Percentiles rank a stretch among this genome's conserved stretches.
Evolutionary conservation across 2,797 vertebrate genomes (phyloP).

Genomic region (Lerista edwardsae): DNA sequence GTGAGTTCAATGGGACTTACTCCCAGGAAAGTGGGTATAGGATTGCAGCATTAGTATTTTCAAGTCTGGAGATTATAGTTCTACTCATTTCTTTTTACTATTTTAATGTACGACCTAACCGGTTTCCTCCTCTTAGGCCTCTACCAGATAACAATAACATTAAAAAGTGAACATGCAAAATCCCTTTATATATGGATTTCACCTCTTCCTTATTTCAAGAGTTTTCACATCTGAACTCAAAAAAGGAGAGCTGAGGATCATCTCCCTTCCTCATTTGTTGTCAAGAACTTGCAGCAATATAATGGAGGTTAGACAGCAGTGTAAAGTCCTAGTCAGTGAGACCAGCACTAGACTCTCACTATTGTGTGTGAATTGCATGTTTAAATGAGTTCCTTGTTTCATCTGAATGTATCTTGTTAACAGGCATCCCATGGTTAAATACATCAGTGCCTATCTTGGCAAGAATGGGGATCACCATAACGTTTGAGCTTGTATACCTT

Average conservation of each 20-base stretch:
- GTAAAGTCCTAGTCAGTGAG: not conserved
- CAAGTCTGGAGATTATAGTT: not conserved
- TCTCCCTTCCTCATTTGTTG: not conserved
- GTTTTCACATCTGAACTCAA: not conserved
- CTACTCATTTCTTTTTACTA: not conserved
- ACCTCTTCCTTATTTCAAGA: not conserved
- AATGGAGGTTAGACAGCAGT: not conserved
- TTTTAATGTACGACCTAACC: not conserved
- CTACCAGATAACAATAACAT: not conserved
- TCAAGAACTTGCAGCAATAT: not conserved
- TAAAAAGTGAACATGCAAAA: not conserved
- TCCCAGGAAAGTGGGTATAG: too few species aligned
- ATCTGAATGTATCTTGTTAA: conserved; percentile 47
- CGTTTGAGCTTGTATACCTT: conserved; percentile 93
- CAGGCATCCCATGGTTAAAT: conserved; percentile 90
- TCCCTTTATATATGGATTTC: not conserved
- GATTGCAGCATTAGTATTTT: not conserved
- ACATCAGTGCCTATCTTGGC: conserved; percentile 88
- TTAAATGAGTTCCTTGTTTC: conserved; percentile 21
- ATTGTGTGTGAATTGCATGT: not conserved
- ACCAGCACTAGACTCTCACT: not conserved
- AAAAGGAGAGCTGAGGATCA: not conserved
- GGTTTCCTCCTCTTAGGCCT: not conserved
- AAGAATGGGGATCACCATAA: conserved; percentile 91
- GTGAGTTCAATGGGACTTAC: too few species aligned